Conservation (phyloP, 2,888 invertebrate genomes). For the Strigamia maritima region DNA sequence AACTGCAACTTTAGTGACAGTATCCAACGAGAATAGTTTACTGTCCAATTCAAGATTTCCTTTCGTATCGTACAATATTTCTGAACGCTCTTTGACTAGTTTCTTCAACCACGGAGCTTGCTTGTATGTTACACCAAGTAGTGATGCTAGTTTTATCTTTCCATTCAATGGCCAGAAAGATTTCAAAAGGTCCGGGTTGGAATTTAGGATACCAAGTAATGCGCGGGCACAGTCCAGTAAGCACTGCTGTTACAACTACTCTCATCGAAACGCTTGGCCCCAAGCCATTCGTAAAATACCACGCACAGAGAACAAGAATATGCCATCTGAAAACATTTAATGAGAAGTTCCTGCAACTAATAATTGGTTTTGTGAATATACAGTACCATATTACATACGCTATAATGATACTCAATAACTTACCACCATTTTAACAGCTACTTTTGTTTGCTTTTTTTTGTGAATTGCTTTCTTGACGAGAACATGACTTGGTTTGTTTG, state of each 20-base stretch:
- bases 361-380: not conserved
- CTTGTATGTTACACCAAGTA: not conserved
- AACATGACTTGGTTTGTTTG: not conserved
- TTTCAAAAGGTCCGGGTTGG: not conserved
- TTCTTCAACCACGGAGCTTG: not conserved
- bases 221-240: not conserved
- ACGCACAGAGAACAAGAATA: not conserved
- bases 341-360: conserved; percentile 26
- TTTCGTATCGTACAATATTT: not conserved
- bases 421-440: not conserved
- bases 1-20: not conserved
- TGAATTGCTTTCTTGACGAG: not conserved
- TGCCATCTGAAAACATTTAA: conserved; percentile 18
- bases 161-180: not conserved
- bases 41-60: not conserved
- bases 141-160: not conserved
- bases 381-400: too few species aligned
- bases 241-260: not conserved
- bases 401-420: not conserved
- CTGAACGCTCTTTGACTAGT: not conserved
- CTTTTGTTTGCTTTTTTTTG: not conserved
- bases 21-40: not conserved
- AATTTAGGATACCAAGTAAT: not conserved
- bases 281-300: conserved; percentile 15
- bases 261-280: not conserved